Evolutionary conservation across 2,888 invertebrate species (phyloP), one percentile per base, ranked within the genome.

Genomic region (Neelides folsomi): DNA sequence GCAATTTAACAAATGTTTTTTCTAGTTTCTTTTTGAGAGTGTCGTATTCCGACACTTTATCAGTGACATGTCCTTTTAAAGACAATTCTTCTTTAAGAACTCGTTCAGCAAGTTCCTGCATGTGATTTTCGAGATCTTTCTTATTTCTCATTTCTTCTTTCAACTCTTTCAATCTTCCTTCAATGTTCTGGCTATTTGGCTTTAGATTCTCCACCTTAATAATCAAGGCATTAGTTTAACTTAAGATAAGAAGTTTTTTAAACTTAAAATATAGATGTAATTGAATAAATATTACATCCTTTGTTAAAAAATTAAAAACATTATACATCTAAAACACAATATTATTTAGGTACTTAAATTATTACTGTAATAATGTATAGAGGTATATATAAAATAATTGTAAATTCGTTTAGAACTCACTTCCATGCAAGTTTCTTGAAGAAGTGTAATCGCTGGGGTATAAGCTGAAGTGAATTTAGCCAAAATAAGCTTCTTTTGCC

Each of bases 71-170:
- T 4, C 16, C 10, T 36, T 41, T 39, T 13, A 46, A 13, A 15
- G 41, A 35, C 2, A 40, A 10, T 40, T 55, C 55, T 15, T 12
- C 35, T 5, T 36, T 47, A 1, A 18, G 8, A 6, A 40, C 16
- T 8, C 20, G 43, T 19, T 44, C 43, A 9, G 53, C 60, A 13
- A 39, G 35, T 13, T 51, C 51, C 19, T 54, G 43, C 54, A 54
- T 47, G 7, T 47, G 40, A n/a, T 12, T 37, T 40, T 53, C 55
- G 9, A 53, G 16, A 7, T 45, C 51, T 41, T 50, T 45, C 15
- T 49, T 34, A 15, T 47, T 20, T 6, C 37, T 38, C 13, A 48
- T 15, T 37, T 56, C 47, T 19, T 49, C 39, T 34, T 45, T 43
- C 4, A 54, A n/a, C 10, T 40, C 27, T 34, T 48, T 44, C 27